phyloP scores from a whole-genome alignment of 1,140 invertebrate species.

The Cylas formicarius region DNA sequence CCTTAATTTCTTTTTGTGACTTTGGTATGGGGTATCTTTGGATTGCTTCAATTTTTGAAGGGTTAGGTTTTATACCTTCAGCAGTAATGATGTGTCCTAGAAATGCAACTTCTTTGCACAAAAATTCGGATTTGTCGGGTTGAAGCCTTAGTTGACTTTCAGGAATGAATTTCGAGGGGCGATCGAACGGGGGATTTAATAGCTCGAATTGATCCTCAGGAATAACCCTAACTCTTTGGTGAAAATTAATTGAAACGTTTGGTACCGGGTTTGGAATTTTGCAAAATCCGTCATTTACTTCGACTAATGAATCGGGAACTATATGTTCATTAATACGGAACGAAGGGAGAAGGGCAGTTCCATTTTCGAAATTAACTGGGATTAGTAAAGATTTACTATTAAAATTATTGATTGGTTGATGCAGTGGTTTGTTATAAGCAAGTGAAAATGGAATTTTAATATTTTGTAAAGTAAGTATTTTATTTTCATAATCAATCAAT shows the following conservation, averaged over 20 bases:
- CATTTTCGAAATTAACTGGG: constrained; percentile 8
- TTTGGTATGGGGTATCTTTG: constrained; percentile 6
- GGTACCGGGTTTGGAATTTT: constrained; percentile 10
- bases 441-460: constrained; percentile 11
- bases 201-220: constrained; percentile 5
- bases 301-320: constrained; percentile 8
- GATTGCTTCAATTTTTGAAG: constrained; percentile 14
- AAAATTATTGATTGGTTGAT: too few species aligned
- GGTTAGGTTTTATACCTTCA: constrained; percentile 25
- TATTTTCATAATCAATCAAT: constrained; percentile 8
- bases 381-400: too few species aligned
- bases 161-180: constrained; percentile 23
- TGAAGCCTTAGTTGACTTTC: constrained; percentile 28
- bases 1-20: constrained; percentile 11
- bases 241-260: constrained; percentile 8
- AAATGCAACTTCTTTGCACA: constrained; percentile 17
- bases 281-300: constrained; percentile 11
- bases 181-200: constrained; percentile 34
- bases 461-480: too few species aligned
- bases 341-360: constrained; percentile 12
- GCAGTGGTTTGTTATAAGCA: constrained; percentile 12
- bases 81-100: constrained; percentile 25
- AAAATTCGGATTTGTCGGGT: constrained; percentile 8
- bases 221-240: constrained; percentile 12
- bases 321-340: constrained; percentile 9